These are phyloP conservation scores for Stratiolaelaps scimitus DNA, from an alignment of 1,140 invertebrate species.

Conservation along the genomic window DNA sequence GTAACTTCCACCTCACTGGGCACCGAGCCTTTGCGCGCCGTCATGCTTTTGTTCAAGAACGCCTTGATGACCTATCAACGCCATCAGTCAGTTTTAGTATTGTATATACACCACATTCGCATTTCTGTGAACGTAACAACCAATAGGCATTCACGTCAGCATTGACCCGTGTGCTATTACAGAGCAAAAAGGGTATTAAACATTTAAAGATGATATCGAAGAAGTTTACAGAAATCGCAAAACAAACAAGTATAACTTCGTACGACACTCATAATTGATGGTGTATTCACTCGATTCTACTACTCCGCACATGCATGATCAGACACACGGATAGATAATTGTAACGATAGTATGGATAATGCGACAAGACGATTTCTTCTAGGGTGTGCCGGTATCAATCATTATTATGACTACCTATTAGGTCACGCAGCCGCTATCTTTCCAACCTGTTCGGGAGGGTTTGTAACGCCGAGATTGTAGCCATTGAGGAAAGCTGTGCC, in stretches of 20 bases:
- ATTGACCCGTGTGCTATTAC: not conserved
- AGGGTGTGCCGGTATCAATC: not conserved
- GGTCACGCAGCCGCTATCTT: not conserved
- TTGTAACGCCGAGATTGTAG: constrained; percentile 20
- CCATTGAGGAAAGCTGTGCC: constrained; percentile 23
- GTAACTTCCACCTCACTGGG: not conserved
- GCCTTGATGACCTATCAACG: not conserved
- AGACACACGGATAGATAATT: not conserved
- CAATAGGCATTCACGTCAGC: not conserved
- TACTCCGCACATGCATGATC: not conserved
- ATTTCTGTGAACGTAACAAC: not conserved
- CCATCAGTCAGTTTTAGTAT: not conserved
- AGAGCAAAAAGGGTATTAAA: not conserved
- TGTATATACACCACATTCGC: not conserved
- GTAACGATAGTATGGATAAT: not conserved
- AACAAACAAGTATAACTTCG: too few species aligned
- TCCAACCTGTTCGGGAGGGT: constrained; percentile 13
- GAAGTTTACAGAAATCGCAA: not conserved
- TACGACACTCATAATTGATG: too few species aligned
- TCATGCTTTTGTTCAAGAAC: not conserved
- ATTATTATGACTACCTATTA: not conserved
- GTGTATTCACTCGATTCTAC: not conserved
- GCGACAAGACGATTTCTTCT: not conserved
- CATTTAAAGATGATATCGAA: not conserved
- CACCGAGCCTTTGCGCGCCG: not conserved